These are phyloP conservation scores for Eilema griseolum DNA, from an alignment of 2,888 invertebrate genomes.

Conservation along the genomic window DNA sequence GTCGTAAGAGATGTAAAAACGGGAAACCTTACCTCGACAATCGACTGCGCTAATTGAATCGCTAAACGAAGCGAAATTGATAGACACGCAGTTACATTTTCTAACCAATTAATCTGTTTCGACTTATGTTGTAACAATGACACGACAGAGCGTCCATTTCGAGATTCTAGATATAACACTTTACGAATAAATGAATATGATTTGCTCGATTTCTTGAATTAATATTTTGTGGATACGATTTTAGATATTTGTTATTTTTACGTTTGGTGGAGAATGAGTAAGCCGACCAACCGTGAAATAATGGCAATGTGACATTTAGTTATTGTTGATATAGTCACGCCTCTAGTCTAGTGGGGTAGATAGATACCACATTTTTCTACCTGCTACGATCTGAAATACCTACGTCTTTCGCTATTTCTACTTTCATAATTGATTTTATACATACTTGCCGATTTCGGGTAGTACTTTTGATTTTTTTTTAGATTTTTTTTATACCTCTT, in stretches of 20 bases:
- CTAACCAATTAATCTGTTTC: constrained; percentile 53
- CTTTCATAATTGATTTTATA: no score
- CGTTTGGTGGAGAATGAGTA: no score
- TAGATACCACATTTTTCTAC: no score
- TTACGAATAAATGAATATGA: neutral
- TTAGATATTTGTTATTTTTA: neutral
- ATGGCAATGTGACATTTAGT: no score
- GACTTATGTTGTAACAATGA: constrained; percentile 25
- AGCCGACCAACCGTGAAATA: no score
- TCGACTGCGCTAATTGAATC: constrained; percentile 59
- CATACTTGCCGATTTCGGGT: no score
- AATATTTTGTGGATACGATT: neutral
- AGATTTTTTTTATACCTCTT: no score
- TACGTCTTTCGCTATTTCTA: no score
- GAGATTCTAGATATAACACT: constrained; percentile 24
- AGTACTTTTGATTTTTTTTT: no score
- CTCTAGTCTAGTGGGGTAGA: no score
- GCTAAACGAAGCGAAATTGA: constrained; percentile 56
- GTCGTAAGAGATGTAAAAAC: constrained; percentile 35
- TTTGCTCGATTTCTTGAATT: neutral
- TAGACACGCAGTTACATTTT: constrained; percentile 63
- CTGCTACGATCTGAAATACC: no score
- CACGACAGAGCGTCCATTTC: constrained; percentile 41
- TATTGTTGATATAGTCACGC: no score
- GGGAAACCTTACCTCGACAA: constrained; percentile 42